Evolutionary conservation across 2,888 invertebrate genomes (phyloP), one percentile per base, ranked within the genome.

Genomic region (Neoascia interrupta): DNA sequence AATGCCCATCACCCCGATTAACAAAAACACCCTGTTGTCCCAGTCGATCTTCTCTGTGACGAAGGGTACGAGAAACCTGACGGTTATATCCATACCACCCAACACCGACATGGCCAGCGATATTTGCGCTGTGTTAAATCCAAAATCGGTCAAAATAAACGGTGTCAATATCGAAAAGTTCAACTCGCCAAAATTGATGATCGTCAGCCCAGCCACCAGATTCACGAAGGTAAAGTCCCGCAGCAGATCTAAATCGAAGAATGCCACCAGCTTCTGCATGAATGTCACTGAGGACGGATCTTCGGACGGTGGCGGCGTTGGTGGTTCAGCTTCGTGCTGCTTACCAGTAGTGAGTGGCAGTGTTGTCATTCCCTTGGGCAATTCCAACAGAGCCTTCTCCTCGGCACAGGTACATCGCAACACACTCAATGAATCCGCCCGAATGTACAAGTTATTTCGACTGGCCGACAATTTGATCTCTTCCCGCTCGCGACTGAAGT

Each of bases 141-240:
- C 91, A 83, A 92, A 93, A 83, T 94, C 94, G 13, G 90, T 90
- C n/a, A 94, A 87, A 82, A 94, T 93, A 81, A 94, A 93, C 0
- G 94, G 94, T 0, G 93, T 94, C 49, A 94, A 84, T 49, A 94
- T 91, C 1, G 94, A 93, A 85, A 94, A 94, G 85, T 94, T 94
- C 4, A 94, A 83, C 86, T 94, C 94, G 3, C 92, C 92, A 83
- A 94, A 94, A 84, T 92, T 92, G 0, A 93, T 93, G 34, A 94
- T 88, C 0, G 93, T 94, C 47, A 94, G 89, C 0, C 94, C 94
- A 58, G 94, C 84, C 90, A 94, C 93, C 10, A 94, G 88, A 83
- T 93, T 94, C 1, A 94, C 90, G 82, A 92, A 94, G 2, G 92
- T 91, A 10, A 91, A 91, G 86, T 94, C 94, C 82, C 91, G 91